Evolutionary conservation across 2,113 vertebrate genomes (phyloP), one percentile per base, ranked within the genome.

Genomic region (Rutilus rutilus): DNA sequence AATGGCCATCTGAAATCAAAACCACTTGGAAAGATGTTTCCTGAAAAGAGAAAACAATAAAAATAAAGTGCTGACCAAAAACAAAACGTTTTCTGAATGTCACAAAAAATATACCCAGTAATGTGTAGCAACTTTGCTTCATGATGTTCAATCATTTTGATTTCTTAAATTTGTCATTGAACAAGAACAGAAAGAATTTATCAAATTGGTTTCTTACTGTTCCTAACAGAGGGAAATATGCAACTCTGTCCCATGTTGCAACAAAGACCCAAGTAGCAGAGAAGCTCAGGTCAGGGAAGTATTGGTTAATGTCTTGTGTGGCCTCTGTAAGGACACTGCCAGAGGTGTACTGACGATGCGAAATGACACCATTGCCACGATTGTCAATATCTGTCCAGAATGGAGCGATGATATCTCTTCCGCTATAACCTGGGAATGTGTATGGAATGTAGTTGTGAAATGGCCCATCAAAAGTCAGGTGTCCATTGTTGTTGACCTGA

Each of bases 381-480:
- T 89, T 93, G 83, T 93, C n/a, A 3, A 93, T 59, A 0, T 94
- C 91, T 0, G n/a, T 91, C 93, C 92, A 93, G 67, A 89, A 85
- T 9, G 86, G 84, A 69, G 89, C 86, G 15, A 89, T 89, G 73
- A 89, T 33, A 71, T 87, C 82, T 23, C 0, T n/a, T 8, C 30
- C 45, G 4, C 25, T 59, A 71, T 64, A 12, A 33, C 15, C 47
- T 84, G 89, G 85, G 47, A 89, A 89, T 5, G n/a, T 25, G 54
- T 71, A 71, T 25, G 86, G 86, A 47, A 3, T 5, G 8, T 0
- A 76, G n/a, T 17, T 45, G 85, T 3, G 2, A 42, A 23, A 88
- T 7, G 62, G 0, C 2, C 6, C 21, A 45, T 88, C 39, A 82
- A 89, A 89, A 3, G 89, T 88, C 33, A 89, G 19, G 71, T 77